Evolutionary conservation across 2,797 vertebrate species (phyloP), one percentile per base, ranked within the genome.

Genomic region (Orientallactaga sibirica): DNA sequence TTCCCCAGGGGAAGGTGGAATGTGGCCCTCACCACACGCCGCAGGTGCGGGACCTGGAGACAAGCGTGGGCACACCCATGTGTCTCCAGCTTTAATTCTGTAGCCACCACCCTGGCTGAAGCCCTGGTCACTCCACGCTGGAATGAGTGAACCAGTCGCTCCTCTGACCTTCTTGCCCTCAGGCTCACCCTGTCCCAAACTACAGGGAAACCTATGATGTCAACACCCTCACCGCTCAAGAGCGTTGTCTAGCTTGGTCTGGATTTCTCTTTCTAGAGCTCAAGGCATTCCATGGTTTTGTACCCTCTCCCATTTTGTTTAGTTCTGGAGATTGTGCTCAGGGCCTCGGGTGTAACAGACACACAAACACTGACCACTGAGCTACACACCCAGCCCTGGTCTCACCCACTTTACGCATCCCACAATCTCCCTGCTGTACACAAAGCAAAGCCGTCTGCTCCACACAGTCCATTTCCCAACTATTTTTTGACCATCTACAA

Each of bases 1-100:
- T 96, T 88, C 48, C 90, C 75, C 3, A 22, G 67, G 52, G 37
- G 81, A 90, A 77, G 81, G 55, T 76, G 88, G 82, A 76, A 76
- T 70, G 76, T 67, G 55, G 62, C 25, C 25, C 62, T 93, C 66
- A 25, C n/a, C n/a, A 66, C 1, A 19, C 24, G 22, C 52, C 58
- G 87, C 55, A 68, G 88, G 86, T 48, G 25, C 29, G 68, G 52
- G 82, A 19, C n/a, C 43, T 91, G 68, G 67, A n/a, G 70, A 29
- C 33, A 29, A 52, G 80, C 27, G 2, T 7, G 67, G 90, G 84
- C 87, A 86, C 88, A 70, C 70, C 84, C 43, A 12, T n/a, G 41
- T 43, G 11, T 77, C 86, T 86, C 61, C 33, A 68, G 73, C 9
- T 87, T 96, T 85, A 79, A 25, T 64, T 82, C 41, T 52, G 33